Evolutionary conservation across 2,113 vertebrate species (phyloP), one percentile per base, ranked within the genome.

Genomic region (Salvelinus alpinus): DNA sequence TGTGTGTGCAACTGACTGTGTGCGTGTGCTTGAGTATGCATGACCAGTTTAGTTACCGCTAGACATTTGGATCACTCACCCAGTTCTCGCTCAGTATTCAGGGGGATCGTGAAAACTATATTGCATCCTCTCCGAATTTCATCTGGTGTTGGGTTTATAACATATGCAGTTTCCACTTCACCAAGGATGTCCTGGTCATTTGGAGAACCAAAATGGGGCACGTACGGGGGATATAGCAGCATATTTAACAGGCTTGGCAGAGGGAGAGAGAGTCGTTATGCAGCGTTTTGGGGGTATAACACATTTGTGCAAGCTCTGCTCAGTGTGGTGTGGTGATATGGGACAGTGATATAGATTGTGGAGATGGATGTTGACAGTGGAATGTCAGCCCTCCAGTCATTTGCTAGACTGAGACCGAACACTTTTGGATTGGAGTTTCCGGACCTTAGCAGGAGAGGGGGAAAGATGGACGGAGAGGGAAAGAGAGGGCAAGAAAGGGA

Each of bases 261-360:
- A 81, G 73, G 80, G 80, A 78, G 38, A 78, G 79, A 78, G 79
- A 87, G 79, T 81, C 85, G 84, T 88, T 90, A 91, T 86, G 90
- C 84, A 82, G 86, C 80, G 71, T 77, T 87, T 87, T 22, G 24
- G n/a, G 70, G 82, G 87, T 83, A 90, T 90, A 85, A 89, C 82
- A 90, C 84, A 86, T 84, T 85, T 87, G 88, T 86, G 91, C 88
- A 90, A 85, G 91, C 87, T 91, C 91, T 91, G 90, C 87, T 85
- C 90, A 88, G 88, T 83, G 90, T 87, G 72, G 90, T 79, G 91
- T 79, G 72, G 86, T 80, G 88, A 90, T 86, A 89, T 67, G 88
- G 88, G 87, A 90, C 90, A 90, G 88, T 12, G 87, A 89, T 91
- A 89, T 92, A 88, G 88, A 92, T 88, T 89, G 88, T 89, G 87